Evolutionary conservation across 1,140 invertebrate genomes (phyloP), one percentile per base, ranked within the genome.

Genomic region (Scaptomyza pallida): DNA sequence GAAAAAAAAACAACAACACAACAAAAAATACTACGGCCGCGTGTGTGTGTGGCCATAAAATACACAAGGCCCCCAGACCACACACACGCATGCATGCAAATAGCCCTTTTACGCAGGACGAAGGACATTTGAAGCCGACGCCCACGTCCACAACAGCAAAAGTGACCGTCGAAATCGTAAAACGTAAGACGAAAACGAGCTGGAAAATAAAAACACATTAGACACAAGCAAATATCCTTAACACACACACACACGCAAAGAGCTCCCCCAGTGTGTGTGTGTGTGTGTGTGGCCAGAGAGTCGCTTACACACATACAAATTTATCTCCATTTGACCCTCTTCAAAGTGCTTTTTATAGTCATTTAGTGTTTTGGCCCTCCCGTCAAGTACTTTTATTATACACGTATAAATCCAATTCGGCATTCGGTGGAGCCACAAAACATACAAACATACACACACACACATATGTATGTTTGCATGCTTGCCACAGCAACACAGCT

Each of bases 301-400:
- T 30, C 54, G 59, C 23, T 37, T 15, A 54, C 17, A 43, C 50
- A 45, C 26, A 72, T 61, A 83, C 86, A 90, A 89, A 91, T 91
- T 91, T 91, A 91, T 91, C 88, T 91, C 89, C 89, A 91, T 91
- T 91, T 91, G 89, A 91, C 89, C 89, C 89, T 91, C 89, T 91
- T 91, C 89, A 91, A 91, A 91, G 86, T 90, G 86, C 86, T 91
- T 86, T 91, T 89, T 91, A 90, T 90, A 90, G 88, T 80, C 80
- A 90, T 90, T 90, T 90, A 89, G 85, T 81, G 89, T 83, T 73
- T 88, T 89, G 79, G 83, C 85, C 89, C 81, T 77, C 83, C 80
- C 82, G 89, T 82, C 89, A 90, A 78, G 83, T 90, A 88, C 81
- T 89, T 90, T 89, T 83, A 89, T 86, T 89, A 79, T 78, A 82